A percentile compares a stretch with the other conserved stretches of the same genome.
Conservation (phyloP, 1,140 invertebrate genomes). For the Sarcophaga peregrina region DNA sequence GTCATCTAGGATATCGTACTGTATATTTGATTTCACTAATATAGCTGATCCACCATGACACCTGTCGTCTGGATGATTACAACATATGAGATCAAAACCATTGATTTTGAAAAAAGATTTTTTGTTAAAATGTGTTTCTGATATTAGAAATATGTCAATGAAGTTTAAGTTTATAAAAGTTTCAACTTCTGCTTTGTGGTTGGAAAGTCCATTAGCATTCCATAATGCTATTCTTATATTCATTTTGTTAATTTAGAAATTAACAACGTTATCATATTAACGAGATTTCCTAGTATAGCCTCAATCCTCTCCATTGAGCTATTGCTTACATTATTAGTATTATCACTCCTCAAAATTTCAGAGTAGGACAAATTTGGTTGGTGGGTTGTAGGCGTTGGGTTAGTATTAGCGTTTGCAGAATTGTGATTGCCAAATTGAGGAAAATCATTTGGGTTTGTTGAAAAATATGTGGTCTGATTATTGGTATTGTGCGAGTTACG, state of each 20-base stretch:
- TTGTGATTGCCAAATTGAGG: background rate
- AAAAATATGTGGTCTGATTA: background rate
- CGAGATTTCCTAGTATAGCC: slow-evolving; percentile 30
- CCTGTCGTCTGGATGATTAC: slow-evolving; percentile 41
- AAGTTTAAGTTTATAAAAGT: slow-evolving; percentile 27
- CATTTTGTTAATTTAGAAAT: slow-evolving; percentile 42
- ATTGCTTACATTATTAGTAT: too few species aligned
- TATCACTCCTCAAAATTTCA: too few species aligned
- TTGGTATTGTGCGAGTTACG: too few species aligned
- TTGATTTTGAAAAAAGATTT: slow-evolving; percentile 44
- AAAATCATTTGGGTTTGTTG: background rate
- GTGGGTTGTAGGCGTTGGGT: too few species aligned
- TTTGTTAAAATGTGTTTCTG: background rate
- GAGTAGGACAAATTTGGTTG: slow-evolving; percentile 7
- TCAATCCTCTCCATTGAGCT: background rate
- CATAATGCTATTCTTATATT: slow-evolving; percentile 41
- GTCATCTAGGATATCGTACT: too few species aligned
- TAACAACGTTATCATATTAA: slow-evolving; percentile 45
- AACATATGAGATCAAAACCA: background rate
- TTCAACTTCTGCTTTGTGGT: slow-evolving; percentile 35
- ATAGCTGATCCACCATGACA: slow-evolving; percentile 46
- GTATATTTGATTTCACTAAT: slow-evolving; percentile 35
- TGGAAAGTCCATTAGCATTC: slow-evolving; percentile 44
- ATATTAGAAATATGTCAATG: background rate
- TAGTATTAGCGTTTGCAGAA: background rate